Conservation (phyloP, 2,888 invertebrate species). For the Geotrupes spiniger region DNA sequence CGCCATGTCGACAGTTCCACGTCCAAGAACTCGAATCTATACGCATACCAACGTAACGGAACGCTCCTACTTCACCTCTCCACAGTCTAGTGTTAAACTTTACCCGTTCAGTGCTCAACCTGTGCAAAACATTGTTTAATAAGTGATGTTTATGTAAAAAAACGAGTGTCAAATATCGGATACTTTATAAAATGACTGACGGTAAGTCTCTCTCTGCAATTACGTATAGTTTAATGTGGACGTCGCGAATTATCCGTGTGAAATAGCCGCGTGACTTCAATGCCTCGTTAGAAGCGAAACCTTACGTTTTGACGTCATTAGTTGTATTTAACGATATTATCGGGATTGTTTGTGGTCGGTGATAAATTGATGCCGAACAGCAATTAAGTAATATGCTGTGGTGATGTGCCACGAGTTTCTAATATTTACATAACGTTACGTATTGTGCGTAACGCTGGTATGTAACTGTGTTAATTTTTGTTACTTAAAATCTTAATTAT, state of each 20-base stretch:
- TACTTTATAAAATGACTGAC: slow-evolving; percentile 3
- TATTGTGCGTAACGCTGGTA: too few relatives aligned
- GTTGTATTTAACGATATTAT: slow-evolving; percentile 17
- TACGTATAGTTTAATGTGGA: too few relatives aligned
- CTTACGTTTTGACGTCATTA: slow-evolving; percentile 23
- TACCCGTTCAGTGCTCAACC: slow-evolving; percentile 23
- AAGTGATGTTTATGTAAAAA: slow-evolving; percentile 26
- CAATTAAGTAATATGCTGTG: too few relatives aligned
- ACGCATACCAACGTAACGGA: slow-evolving; percentile 47
- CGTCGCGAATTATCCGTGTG: too few relatives aligned
- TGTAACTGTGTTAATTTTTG: too few relatives aligned
- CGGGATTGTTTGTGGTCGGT: too few relatives aligned
- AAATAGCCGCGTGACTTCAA: slow-evolving; percentile 31
- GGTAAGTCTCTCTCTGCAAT: slow-evolving; percentile 9
- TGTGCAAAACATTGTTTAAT: slow-evolving; percentile 25
- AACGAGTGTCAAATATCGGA: slow-evolving; percentile 21
- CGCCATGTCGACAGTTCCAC: slow-evolving; percentile 25
- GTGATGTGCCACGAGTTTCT: too few relatives aligned
- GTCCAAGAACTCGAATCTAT: slow-evolving; percentile 28
- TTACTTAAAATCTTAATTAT: too few relatives aligned
- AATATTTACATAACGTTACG: too few relatives aligned
- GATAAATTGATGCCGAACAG: too few relatives aligned
- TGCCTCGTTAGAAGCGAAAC: slow-evolving; percentile 32
- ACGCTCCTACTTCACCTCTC: slow-evolving; percentile 47
- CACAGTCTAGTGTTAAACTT: slow-evolving; percentile 24